Evolutionary conservation across 2,888 invertebrate species (phyloP), one percentile per base, ranked within the genome.

Genomic region (Cynaeus angustus): DNA sequence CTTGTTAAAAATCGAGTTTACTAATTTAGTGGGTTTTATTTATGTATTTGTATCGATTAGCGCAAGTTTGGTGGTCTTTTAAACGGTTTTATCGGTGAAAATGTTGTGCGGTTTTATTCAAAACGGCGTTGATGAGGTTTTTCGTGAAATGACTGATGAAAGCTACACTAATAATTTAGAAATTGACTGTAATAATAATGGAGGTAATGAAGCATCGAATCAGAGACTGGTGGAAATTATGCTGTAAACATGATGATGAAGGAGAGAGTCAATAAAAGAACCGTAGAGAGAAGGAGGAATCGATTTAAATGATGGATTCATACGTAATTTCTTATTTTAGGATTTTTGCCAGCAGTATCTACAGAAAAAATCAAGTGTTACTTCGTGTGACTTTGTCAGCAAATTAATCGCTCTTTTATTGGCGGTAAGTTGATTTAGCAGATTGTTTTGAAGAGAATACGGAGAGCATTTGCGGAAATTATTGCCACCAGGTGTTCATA

Each of bases 401-500:
- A 26, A 46, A 46, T 53, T 33, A 37, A 53, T 37, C 13, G 33
- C 12, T 33, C 16, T 56, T 38, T 26, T 43, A 58, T 58, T 41
- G 26, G 21, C 7, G 14, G 21, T 38, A 55, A 55, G 16, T 55
- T 41, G 21, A 53, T 33, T 37, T 10, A 13, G 33, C 37, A 53
- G 55, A 33, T 38, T 33, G 13, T 33, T 53, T 21, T 53, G 21
- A 43, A 43, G 21, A 43, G 37, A 10, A 9, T 58, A 8, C 4
- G 43, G 10, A 43, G 43, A 10, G 12, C 41, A 8, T 43, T n/a
- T 9, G 7, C 10, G 7, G 43, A 58, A 58, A 58, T 41, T 58
- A 43, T 43, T 43, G 43, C 26, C 7, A 43, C 4, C 59, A 59
- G 59, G 59, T 59, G 59, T 13, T 43, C 59, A 37, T 48, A 37